Base-by-base conservation (phyloP, 1,140 invertebrate species). In the Phthorimaea operculella region DNA sequence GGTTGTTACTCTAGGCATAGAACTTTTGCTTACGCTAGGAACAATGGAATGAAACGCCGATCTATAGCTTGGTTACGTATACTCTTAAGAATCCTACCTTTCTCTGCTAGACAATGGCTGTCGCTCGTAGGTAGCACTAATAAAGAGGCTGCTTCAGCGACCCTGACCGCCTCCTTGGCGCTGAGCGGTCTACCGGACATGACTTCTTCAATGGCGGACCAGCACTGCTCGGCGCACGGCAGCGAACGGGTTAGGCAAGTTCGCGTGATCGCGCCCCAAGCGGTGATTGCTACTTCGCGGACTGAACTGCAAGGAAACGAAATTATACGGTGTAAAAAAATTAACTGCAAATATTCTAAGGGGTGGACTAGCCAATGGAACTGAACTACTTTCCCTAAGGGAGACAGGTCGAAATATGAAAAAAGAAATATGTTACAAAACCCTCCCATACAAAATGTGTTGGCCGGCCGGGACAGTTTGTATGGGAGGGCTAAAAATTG, bases 61-160 rank as follows among this genome's bases (percentile, higher is more conserved):
- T n/a, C n/a, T n/a, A n/a, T n/a, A n/a, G n/a, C n/a, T n/a, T n/a
- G n/a, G n/a, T n/a, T n/a, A 28, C 21, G 6, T 28, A 4, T 28
- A 28, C 2, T 4, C 6, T 4, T 28, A 28, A 28, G 6, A 6
- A 28, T 6, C 21, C 21, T 34, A 83, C 79, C 79, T 68, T 70
- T 73, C 12, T 79, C 74, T 0, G 66, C 74, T 6, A 74, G 69
- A 4, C 59, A 57, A n/a, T 67, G 69, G 21, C 59, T 66, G 15
- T 79, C 77, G 0, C 64, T 62, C 11, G 68, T 62, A 11, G 78
- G 80, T 51, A 81, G 56, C 36, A 81, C 68, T 0, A 83, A 64
- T 11, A 72, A 16, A 0, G 80, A 66, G 4, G 81, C 54, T 1
- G 76, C 74, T 33, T 81, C 76, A 2, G 78, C 75, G 0, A 64